phyloP scores from a whole-genome alignment of 1,140 invertebrate genomes.

The Achroia grisella region DNA sequence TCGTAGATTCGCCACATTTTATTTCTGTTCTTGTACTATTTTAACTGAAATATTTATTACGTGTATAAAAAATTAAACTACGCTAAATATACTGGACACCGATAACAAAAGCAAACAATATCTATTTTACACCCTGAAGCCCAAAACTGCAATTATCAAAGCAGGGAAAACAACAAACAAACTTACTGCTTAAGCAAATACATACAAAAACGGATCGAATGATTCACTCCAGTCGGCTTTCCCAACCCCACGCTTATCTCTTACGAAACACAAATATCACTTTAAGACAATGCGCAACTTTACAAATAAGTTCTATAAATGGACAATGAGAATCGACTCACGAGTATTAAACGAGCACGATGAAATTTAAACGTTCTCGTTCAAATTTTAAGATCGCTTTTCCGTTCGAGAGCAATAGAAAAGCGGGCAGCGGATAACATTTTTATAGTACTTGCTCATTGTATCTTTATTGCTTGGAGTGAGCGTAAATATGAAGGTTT shows the following conservation, averaged over 20 bases:
- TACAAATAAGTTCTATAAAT: constrained; percentile 55
- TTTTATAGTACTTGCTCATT: constrained; percentile 60
- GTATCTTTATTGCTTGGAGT: constrained; percentile 60
- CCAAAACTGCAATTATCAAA: no score
- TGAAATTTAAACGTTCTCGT: constrained; percentile 9
- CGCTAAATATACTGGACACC: no score
- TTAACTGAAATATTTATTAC: no score
- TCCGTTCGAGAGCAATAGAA: constrained; percentile 8
- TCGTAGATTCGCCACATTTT: no score
- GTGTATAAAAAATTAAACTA: no score
- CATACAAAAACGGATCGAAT: constrained; percentile 24
- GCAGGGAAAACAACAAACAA: constrained; percentile 14
- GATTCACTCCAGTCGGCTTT: constrained; percentile 19
- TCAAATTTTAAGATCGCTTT: constrained; percentile 10
- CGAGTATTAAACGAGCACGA: not conserved
- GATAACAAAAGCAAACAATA: no score
- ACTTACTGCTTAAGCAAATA: constrained; percentile 37
- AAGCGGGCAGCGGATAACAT: constrained; percentile 31
- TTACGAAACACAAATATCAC: constrained; percentile 54
- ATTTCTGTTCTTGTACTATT: no score
- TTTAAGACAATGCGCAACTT: constrained; percentile 55
- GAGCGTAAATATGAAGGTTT: constrained; percentile 63
- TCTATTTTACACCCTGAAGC: no score
- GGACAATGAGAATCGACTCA: constrained; percentile 17
- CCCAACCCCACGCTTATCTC: constrained; percentile 42